phyloP scores from a whole-genome alignment of 2,888 invertebrate species.

The Hirtodrosophila alboralis region DNA sequence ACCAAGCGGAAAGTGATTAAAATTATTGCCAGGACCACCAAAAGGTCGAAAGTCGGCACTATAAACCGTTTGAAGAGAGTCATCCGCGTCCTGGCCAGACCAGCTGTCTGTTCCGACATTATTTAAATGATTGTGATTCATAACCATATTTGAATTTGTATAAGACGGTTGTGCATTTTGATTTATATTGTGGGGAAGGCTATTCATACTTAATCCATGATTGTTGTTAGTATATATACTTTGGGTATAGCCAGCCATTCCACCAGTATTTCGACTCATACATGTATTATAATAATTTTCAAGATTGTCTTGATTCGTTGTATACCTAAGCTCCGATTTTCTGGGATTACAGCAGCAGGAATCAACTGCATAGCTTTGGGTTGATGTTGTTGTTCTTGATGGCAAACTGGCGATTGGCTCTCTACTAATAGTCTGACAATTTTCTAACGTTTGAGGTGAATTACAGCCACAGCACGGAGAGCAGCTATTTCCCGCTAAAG shows the following conservation, averaged over 20 bases:
- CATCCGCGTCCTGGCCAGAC: neutral
- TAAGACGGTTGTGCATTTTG: neutral
- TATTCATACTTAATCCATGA: neutral
- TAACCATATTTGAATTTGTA: neutral
- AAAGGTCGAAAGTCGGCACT: neutral
- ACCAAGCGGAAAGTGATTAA: constrained; percentile 13
- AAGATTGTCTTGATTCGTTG: neutral
- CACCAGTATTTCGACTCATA: neutral
- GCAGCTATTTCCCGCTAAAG: constrained; percentile 1
- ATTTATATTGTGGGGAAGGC: neutral
- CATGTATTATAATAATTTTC: neutral
- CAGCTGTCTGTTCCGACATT: neutral
- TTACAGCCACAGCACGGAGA: neutral
- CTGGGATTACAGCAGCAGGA: neutral
- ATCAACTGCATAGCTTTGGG: constrained; percentile 1
- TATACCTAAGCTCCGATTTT: neutral
- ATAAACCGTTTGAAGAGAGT: neutral
- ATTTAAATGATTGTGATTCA: neutral
- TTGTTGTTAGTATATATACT: no score
- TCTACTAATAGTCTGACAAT: neutral
- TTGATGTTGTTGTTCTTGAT: no score
- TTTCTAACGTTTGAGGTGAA: no score
- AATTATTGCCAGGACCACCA: constrained; percentile 4
- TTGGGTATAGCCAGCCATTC: neutral
- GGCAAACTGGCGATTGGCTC: no score